Percentiles rank a stretch among this genome's conserved stretches.
Conservation (phyloP, 2,888 invertebrate genomes). For the Drosophila neonasuta region DNA sequence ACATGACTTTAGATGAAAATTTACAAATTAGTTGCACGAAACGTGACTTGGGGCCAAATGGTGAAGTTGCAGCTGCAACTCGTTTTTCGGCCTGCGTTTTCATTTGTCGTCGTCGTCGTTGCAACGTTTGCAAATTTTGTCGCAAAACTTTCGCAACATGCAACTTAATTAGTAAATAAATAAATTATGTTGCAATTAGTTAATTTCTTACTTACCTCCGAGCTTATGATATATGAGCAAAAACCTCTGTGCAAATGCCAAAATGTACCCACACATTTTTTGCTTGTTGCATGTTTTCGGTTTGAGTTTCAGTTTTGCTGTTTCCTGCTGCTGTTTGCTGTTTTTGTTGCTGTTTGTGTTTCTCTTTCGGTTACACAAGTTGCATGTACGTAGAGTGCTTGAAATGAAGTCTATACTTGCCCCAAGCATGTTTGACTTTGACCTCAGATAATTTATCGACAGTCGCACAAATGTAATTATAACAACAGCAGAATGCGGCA, state of each 20-base stretch:
- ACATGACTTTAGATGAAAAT: constrained; percentile 60
- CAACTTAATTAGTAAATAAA: constrained; percentile 73
- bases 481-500: background rate
- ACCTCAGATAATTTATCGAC: constrained; percentile 19
- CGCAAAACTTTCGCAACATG: constrained; percentile 56
- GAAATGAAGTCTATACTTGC: constrained; percentile 14
- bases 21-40: constrained; percentile 76
- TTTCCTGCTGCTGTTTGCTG: background rate
- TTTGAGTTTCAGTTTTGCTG: constrained; percentile 2
- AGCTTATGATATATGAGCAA: constrained; percentile 11
- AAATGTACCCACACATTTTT: constrained; percentile 15
- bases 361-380: constrained; percentile 2
- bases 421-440: constrained; percentile 18
- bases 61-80: constrained; percentile 32
- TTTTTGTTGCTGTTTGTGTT: too few species aligned
- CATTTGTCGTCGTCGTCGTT: constrained; percentile 10
- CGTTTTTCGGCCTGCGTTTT: constrained; percentile 33
- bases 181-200: constrained; percentile 71
- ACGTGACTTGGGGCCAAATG: constrained; percentile 66
- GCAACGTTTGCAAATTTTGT: constrained; percentile 32
- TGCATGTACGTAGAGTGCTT: constrained; percentile 1
- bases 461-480: background rate
- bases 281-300: constrained; percentile 1
- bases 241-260: constrained; percentile 19
- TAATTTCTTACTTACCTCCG: constrained; percentile 34